These are phyloP conservation scores for Trinorchestia longiramus DNA, from an alignment of 1,140 invertebrate species.

Conservation along the genomic window DNA sequence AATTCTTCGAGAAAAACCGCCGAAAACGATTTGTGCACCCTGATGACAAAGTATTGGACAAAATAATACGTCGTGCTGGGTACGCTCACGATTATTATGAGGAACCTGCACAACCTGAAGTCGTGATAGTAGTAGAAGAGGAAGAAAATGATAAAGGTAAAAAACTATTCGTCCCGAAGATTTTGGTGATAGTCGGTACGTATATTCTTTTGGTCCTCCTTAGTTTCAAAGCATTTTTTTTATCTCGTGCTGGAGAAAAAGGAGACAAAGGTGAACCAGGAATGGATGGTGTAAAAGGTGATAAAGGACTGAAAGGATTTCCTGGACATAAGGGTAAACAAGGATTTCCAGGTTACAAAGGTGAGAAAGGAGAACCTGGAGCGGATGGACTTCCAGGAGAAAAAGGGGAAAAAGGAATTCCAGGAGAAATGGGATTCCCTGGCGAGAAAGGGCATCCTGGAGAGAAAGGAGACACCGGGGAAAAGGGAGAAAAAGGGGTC, in stretches of 20 bases:
- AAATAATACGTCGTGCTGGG: constrained; percentile 22
- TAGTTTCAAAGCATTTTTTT: constrained; percentile 12
- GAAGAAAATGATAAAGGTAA: background rate
- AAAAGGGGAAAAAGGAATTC: background rate
- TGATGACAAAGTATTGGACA: background rate
- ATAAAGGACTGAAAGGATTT: constrained; percentile 41
- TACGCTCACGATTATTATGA: constrained; percentile 18
- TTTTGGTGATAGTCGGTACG: background rate
- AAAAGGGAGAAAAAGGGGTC: constrained; percentile 1
- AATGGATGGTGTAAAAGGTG: constrained; percentile 33
- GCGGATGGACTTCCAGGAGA: background rate
- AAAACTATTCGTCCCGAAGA: background rate
- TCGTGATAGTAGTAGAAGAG: background rate
- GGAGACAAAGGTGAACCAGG: constrained; percentile 27
- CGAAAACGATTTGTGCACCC: background rate
- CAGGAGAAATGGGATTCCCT: background rate
- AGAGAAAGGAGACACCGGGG: constrained; percentile 10
- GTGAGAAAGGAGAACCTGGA: constrained; percentile 31
- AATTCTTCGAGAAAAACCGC: background rate
- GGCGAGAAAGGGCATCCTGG: constrained; percentile 31
- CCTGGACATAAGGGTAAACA: background rate
- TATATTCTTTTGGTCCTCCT: background rate
- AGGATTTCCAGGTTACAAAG: background rate
- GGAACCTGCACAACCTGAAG: background rate
- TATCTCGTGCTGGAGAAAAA: constrained; percentile 21